A percentile compares a stretch with the other conserved stretches of the same genome.
These are phyloP conservation scores for Battus philenor DNA, from an alignment of 1,140 invertebrate genomes.

Conservation along the genomic window DNA sequence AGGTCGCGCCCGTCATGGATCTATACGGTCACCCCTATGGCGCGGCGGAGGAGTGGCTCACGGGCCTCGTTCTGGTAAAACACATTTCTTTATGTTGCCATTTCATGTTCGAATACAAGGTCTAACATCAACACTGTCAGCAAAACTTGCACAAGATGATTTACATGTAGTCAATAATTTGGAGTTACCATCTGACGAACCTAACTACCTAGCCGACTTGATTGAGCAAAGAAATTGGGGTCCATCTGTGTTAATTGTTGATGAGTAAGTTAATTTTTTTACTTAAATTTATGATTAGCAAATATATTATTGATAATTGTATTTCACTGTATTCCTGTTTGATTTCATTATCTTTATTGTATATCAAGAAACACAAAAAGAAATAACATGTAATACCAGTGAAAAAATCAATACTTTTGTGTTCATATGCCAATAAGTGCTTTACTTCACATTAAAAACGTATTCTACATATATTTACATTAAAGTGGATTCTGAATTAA, in stretches of 20 bases:
- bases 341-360: too few relatives aligned
- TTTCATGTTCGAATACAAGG: slow-evolving; percentile 85
- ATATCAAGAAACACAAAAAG: too few relatives aligned
- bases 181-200: slow-evolving; percentile 90
- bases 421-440: too few relatives aligned
- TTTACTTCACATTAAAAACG: too few relatives aligned
- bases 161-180: slow-evolving; percentile 93
- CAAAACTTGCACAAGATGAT: slow-evolving; percentile 97
- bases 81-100: slow-evolving; percentile 95
- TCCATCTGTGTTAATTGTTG: slow-evolving; percentile 94
- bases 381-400: too few relatives aligned
- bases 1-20: slow-evolving; percentile 93
- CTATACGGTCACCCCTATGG: slow-evolving; percentile 91
- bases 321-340: too few relatives aligned
- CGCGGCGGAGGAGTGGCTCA: slow-evolving; percentile 88
- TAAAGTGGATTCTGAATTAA: too few relatives aligned
- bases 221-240: slow-evolving; percentile 94
- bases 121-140: slow-evolving; percentile 87
- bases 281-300: too few relatives aligned
- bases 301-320: too few relatives aligned
- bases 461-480: too few relatives aligned
- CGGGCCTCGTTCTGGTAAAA: slow-evolving; percentile 91
- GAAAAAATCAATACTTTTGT: too few relatives aligned
- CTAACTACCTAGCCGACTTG: slow-evolving; percentile 87
- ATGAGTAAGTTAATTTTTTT: slow-evolving; percentile 92